A percentile compares a stretch with the other conserved stretches of the same genome.
These are phyloP conservation scores for Melieria omissa DNA, from an alignment of 2,888 invertebrate genomes.

Conservation along the genomic window DNA sequence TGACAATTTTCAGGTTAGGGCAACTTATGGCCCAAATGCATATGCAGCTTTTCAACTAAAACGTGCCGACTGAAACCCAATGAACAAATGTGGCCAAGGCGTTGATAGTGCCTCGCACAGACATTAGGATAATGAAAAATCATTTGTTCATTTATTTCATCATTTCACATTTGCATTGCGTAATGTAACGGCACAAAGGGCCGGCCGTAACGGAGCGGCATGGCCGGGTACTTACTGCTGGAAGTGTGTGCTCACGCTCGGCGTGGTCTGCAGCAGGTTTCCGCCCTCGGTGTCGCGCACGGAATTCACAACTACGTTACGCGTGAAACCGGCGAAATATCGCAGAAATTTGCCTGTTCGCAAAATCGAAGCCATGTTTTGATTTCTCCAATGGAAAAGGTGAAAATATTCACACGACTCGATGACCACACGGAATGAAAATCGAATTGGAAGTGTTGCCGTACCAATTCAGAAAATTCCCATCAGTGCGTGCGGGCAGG, in stretches of 20 bases:
- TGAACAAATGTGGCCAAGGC: background rate
- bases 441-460: background rate
- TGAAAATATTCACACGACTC: background rate
- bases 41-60: background rate
- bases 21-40: background rate
- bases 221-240: constrained; percentile 44
- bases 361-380: constrained; percentile 63
- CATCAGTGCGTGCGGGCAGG: background rate
- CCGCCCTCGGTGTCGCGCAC: constrained; percentile 73
- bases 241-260: constrained; percentile 68
- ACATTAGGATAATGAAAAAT: background rate
- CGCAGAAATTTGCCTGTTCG: constrained; percentile 81
- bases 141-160: constrained; percentile 9
- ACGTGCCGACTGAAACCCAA: background rate
- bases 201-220: constrained; percentile 39
- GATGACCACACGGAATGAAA: background rate
- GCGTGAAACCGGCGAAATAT: constrained; percentile 78
- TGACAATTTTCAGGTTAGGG: constrained; percentile 38
- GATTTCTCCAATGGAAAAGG: constrained; percentile 5
- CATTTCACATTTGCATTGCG: constrained; percentile 46
- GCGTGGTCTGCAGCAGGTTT: constrained; percentile 69
- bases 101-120: background rate
- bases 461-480: background rate
- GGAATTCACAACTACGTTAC: constrained; percentile 75
- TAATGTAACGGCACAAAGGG: constrained; percentile 44